Base-by-base conservation (phyloP, 2,797 vertebrate genomes). In the Sardinella longiceps region DNA sequence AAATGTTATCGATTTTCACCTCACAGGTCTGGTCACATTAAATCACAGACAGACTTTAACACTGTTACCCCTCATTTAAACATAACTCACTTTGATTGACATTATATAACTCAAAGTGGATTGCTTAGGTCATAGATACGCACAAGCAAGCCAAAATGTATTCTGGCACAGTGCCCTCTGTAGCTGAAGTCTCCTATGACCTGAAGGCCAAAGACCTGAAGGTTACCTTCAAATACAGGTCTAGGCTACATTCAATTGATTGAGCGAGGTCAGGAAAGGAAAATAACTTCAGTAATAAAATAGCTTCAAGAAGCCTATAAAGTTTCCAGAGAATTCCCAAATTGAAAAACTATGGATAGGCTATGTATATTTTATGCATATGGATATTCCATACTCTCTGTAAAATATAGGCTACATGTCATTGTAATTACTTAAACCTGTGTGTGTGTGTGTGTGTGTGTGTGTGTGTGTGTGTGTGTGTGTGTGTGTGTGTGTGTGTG, bases 141-240 rank as follows among this genome's bases (percentile, higher is more conserved):
- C 37, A 77, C 15, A 39, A 39, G 70, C 37, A 18, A 5, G 33
- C 30, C 12, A 12, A 63, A 77, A 39, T 77, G 37, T 37, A 77
- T 77, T 77, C 33, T 77, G 70, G 70, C 70, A 77, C 10, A 10
- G 70, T 77, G 70, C 70, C 70, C 7, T 23, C 70, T 43, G 33
- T 77, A 25, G 51, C 51, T 25, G 43, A 43, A 33, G 70, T 43
- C 33, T 37, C 18, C 37, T 39, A 23, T 39, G 70, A 77, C 5
- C 70, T 77, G 37, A 77, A 39, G 70, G 70, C 20, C 70, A 43
- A 77, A 77, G 70, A 77, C 70, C 70, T 77, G 15, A 70, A 77
- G 18, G 18, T 23, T 3, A n/a, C 56, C 56, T 60, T 60, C 56
- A 28, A 60, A 60, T 60, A n/a, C 23, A 10, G 7, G n/a, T 60